These are phyloP conservation scores for Oligia fasciuncula DNA, from an alignment of 2,888 invertebrate species.

Conservation along the genomic window DNA sequence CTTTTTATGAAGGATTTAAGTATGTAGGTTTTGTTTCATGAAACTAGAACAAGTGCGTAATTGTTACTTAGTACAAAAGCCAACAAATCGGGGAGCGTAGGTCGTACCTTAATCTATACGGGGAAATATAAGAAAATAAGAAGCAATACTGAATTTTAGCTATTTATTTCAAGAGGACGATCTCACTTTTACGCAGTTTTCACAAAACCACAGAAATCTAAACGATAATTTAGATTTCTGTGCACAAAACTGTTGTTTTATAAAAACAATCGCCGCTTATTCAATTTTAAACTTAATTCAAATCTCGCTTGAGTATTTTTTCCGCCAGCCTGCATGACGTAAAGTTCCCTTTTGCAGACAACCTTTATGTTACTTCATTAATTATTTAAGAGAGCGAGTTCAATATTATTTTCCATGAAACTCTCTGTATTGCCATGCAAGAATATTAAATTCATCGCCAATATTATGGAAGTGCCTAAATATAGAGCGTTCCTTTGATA, in stretches of 20 bases:
- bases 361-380: not conserved
- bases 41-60: not conserved
- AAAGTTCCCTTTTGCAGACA: not conserved
- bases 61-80: not conserved
- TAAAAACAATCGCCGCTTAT: not conserved
- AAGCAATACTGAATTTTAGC: not conserved
- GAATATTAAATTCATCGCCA: constrained; percentile 3
- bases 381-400: not conserved
- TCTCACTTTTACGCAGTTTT: not conserved
- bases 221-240: too few species aligned
- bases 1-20: not conserved
- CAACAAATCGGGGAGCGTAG: not conserved
- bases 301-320: not conserved
- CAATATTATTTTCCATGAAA: not conserved
- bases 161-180: not conserved
- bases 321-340: not conserved
- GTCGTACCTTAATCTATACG: not conserved
- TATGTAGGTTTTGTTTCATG: not conserved
- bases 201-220: not conserved
- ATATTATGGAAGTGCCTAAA: not conserved
- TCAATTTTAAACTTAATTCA: not conserved
- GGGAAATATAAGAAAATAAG: not conserved
- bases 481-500: constrained; percentile 14
- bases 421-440: not conserved
- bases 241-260: not conserved